These are phyloP conservation scores for Poecile montanus DNA, from an alignment of 2,797 vertebrate species.

Conservation along the genomic window DNA sequence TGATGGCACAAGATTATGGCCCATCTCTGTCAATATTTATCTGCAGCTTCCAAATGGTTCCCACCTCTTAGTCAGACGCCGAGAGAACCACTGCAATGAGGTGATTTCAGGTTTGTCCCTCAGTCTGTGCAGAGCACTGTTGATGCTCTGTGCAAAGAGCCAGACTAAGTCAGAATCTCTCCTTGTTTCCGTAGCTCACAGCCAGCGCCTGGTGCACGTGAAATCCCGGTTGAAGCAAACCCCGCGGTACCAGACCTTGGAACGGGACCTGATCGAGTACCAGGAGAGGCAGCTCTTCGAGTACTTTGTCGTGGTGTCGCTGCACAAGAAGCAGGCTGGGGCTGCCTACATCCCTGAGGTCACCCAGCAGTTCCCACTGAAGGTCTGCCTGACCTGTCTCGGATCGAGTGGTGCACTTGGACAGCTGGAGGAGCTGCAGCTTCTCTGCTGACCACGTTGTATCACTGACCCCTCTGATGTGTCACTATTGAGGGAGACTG, in stretches of 20 bases:
- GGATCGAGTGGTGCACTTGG: fast-evolving
- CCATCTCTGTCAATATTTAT: background rate
- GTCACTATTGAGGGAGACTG: background rate
- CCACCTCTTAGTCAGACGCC: background rate
- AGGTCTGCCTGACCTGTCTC: background rate
- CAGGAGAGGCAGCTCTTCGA: slow-evolving; percentile 89
- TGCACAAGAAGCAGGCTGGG: slow-evolving; percentile 86
- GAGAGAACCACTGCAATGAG: background rate
- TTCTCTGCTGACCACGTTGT: fast-evolving
- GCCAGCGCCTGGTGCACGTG: slow-evolving; percentile 81
- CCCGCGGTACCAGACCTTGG: slow-evolving; percentile 71
- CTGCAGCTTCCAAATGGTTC: background rate
- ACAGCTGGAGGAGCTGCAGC: background rate
- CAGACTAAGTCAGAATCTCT: background rate
- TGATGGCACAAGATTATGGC: background rate
- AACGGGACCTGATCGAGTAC: slow-evolving; percentile 78
- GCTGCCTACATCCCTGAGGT: slow-evolving; percentile 84
- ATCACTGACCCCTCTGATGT: background rate
- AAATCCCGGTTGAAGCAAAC: slow-evolving; percentile 81
- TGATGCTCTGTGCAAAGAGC: background rate
- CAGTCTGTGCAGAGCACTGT: background rate
- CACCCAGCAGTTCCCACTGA: slow-evolving; percentile 89
- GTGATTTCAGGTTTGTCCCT: background rate
- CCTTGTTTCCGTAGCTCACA: slow-evolving; percentile 68
- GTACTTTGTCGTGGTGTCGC: slow-evolving; percentile 88